A percentile compares a stretch with the other conserved stretches of the same genome.
Evolutionary conservation across 2,888 invertebrate genomes (phyloP).

Genomic region (Amiota minor): DNA sequence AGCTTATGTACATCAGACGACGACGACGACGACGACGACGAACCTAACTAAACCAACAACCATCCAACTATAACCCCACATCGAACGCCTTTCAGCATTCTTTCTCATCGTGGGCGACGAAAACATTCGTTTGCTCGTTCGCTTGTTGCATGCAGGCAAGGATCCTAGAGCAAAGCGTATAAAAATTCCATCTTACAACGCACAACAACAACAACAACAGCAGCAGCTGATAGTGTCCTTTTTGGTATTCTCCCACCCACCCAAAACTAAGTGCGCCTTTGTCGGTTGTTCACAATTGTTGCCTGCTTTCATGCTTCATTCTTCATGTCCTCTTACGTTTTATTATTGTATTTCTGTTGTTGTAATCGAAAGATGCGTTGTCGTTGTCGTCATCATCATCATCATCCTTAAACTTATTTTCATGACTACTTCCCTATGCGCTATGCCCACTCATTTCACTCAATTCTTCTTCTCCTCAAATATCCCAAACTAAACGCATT

Average conservation of each 20-base stretch:
- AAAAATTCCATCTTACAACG: constrained; percentile 66
- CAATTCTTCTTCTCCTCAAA: constrained; percentile 22
- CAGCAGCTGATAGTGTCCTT: constrained; percentile 26
- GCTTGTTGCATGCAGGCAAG: constrained; percentile 59
- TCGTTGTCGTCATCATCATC: constrained; percentile 29
- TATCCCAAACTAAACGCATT: constrained; percentile 64
- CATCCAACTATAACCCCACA: not conserved
- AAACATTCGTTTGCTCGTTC: constrained; percentile 26
- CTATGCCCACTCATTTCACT: constrained; percentile 39
- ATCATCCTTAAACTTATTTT: too few relatives aligned
- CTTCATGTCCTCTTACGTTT: not conserved
- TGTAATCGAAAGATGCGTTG: constrained; percentile 66
- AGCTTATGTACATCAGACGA: constrained; percentile 30
- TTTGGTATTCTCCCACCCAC: too few relatives aligned
- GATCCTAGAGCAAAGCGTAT: constrained; percentile 44
- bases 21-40: constrained; percentile 5
- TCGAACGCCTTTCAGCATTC: not conserved
- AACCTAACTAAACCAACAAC: not conserved
- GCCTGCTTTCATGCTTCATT: not conserved
- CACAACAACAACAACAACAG: constrained; percentile 33
- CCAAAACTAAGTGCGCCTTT: constrained; percentile 3
- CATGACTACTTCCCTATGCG: too few relatives aligned
- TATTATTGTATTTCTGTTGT: constrained; percentile 49
- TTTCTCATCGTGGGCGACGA: not conserved
- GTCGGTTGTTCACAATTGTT: not conserved